Percentiles rank a stretch among this genome's conserved stretches.
These are phyloP conservation scores for Platycheirus albimanus DNA, from an alignment of 2,888 invertebrate species.

Conservation along the genomic window DNA sequence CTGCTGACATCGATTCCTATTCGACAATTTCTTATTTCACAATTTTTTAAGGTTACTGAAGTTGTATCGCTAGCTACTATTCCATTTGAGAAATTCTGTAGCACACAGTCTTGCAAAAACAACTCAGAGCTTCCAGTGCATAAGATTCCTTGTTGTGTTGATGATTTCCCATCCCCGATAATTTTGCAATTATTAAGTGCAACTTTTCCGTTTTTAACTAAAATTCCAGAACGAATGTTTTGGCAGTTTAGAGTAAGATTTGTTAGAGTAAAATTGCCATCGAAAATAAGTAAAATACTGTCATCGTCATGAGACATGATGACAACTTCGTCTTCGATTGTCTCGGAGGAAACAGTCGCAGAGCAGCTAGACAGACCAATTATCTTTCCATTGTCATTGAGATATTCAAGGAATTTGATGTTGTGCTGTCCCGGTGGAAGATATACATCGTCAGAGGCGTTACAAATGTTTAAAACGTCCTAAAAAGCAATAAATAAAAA, in stretches of 20 bases:
- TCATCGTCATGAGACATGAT: conserved; percentile 83
- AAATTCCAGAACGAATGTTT: conserved; percentile 83
- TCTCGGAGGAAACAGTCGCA: conserved; percentile 14
- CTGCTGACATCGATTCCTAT: conserved; percentile 78
- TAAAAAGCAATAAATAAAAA: no score
- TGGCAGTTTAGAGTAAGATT: conserved; percentile 84
- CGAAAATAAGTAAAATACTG: conserved; percentile 84
- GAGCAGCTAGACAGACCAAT: conserved; percentile 76
- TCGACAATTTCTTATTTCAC: conserved; percentile 78
- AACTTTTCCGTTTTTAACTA: conserved; percentile 83
- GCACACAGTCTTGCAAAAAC: conserved; percentile 83
- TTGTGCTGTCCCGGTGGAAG: conserved; percentile 83
- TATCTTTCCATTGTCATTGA: conserved; percentile 84
- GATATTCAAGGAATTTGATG: conserved; percentile 83
- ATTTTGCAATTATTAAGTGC: conserved; percentile 84
- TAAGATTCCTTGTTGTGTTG: conserved; percentile 84
- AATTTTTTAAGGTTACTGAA: conserved; percentile 78
- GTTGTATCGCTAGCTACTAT: conserved; percentile 83
- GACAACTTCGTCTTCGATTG: conserved; percentile 78
- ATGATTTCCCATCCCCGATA: conserved; percentile 83
- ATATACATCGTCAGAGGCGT: conserved; percentile 83
- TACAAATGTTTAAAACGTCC: conserved; percentile 79
- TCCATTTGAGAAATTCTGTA: conserved; percentile 84
- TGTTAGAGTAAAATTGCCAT: conserved; percentile 83
- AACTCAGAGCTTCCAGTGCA: conserved; percentile 82